Evolutionary conservation across 2,888 invertebrate genomes (phyloP).

Genomic region (Panorpa germanica): DNA sequence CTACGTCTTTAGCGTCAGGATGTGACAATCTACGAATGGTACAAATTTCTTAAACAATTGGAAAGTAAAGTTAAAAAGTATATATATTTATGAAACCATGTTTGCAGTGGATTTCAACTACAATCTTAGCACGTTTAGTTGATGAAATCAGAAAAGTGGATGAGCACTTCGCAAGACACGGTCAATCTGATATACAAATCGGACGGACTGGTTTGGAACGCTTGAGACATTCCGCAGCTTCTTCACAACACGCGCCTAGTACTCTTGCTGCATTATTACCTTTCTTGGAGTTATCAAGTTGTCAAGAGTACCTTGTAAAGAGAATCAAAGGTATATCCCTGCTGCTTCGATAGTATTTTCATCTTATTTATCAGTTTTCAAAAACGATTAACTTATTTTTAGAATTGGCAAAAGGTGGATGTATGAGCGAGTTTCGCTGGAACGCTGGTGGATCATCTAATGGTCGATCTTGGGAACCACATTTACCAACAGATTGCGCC

Average conservation of each 20-base stretch:
- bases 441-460: slow-evolving; percentile 56
- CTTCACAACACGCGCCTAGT: slow-evolving; percentile 27
- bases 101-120: slow-evolving; percentile 67
- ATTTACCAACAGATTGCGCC: slow-evolving; percentile 73
- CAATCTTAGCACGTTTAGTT: slow-evolving; percentile 57
- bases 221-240: slow-evolving; percentile 50
- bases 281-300: slow-evolving; percentile 62
- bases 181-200: slow-evolving; percentile 42
- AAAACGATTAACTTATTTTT: slow-evolving; percentile 12
- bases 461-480: slow-evolving; percentile 62
- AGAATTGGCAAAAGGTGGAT: slow-evolving; percentile 66
- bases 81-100: background rate
- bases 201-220: slow-evolving; percentile 53
- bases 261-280: slow-evolving; percentile 45
- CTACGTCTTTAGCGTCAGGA: no score
- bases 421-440: slow-evolving; percentile 81
- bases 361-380: slow-evolving; percentile 2
- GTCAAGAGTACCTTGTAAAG: slow-evolving; percentile 72
- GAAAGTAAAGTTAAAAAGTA: background rate
- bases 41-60: slow-evolving; percentile 14
- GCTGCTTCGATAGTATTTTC: slow-evolving; percentile 2
- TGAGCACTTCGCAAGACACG: slow-evolving; percentile 46
- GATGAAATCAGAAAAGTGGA: slow-evolving; percentile 56
- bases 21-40: slow-evolving; percentile 53
- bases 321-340: slow-evolving; percentile 42